These are phyloP conservation scores for Cynocephalus volans DNA, from an alignment of 2,113 vertebrate genomes.

Conservation along the genomic window DNA sequence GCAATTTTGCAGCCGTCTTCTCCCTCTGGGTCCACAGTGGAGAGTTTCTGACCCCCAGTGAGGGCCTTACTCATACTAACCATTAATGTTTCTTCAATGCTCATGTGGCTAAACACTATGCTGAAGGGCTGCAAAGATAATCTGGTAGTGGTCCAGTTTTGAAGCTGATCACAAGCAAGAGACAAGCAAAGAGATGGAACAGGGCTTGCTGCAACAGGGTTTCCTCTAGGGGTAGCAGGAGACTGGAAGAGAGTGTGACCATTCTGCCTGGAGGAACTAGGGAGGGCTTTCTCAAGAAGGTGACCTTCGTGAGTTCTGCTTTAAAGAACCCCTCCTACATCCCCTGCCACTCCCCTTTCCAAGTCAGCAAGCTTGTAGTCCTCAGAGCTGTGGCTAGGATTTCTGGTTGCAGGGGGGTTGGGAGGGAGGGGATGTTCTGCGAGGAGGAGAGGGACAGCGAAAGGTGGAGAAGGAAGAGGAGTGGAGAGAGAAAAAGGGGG, in stretches of 20 bases:
- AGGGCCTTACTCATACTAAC: neutral
- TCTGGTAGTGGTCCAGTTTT: neutral
- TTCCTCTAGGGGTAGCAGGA: neutral
- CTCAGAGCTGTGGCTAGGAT: neutral
- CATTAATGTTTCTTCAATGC: neutral
- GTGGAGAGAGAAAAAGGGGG: too few relatives aligned
- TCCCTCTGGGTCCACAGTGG: neutral
- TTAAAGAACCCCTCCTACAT: neutral
- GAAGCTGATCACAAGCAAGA: neutral
- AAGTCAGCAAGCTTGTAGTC: neutral
- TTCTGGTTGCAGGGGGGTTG: neutral
- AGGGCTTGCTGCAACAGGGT: neutral
- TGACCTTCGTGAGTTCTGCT: neutral
- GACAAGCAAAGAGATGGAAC: neutral
- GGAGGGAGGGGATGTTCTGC: neutral
- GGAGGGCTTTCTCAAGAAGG: slow-evolving; percentile 20
- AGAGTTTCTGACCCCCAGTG: neutral
- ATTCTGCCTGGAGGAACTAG: neutral
- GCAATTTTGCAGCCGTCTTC: neutral
- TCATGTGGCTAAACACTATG: neutral
- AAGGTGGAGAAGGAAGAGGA: neutral
- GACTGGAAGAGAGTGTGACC: neutral
- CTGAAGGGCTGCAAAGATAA: neutral
- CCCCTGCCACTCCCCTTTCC: neutral
- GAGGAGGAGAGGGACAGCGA: neutral